Percentiles rank a stretch among this genome's conserved stretches.
Evolutionary conservation across 2,113 vertebrate species (phyloP).

Genomic region (Melanocharis versteri): DNA sequence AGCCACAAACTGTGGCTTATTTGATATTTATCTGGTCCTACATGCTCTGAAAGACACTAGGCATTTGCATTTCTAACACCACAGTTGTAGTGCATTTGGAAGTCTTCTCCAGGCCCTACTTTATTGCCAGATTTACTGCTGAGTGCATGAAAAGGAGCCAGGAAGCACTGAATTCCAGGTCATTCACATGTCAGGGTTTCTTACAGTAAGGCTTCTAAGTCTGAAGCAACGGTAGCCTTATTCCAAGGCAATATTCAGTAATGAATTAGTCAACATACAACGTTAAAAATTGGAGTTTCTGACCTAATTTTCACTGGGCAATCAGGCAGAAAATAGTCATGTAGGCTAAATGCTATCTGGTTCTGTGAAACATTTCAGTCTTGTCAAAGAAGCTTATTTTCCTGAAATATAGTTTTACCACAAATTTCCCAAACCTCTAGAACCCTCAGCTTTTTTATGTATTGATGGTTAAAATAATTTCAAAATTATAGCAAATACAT

Average conservation of each 20-base stretch:
- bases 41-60: neutral
- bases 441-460: accelerated
- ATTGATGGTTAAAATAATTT: neutral
- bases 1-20: neutral
- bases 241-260: neutral
- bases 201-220: neutral
- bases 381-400: neutral
- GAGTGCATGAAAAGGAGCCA: neutral
- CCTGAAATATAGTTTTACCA: neutral
- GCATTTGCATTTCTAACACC: neutral
- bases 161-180: neutral
- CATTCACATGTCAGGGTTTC: neutral
- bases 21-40: neutral
- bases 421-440: neutral
- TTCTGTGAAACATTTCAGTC: neutral
- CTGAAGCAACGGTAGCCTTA: neutral
- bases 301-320: neutral
- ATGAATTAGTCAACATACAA: neutral
- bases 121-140: neutral
- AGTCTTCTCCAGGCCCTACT: neutral
- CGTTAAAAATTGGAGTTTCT: neutral
- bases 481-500: neutral
- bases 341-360: neutral
- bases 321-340: neutral
- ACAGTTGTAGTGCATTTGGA: neutral